These are phyloP conservation scores for Cerastis leucographa DNA, from an alignment of 2,888 invertebrate genomes.

Conservation along the genomic window DNA sequence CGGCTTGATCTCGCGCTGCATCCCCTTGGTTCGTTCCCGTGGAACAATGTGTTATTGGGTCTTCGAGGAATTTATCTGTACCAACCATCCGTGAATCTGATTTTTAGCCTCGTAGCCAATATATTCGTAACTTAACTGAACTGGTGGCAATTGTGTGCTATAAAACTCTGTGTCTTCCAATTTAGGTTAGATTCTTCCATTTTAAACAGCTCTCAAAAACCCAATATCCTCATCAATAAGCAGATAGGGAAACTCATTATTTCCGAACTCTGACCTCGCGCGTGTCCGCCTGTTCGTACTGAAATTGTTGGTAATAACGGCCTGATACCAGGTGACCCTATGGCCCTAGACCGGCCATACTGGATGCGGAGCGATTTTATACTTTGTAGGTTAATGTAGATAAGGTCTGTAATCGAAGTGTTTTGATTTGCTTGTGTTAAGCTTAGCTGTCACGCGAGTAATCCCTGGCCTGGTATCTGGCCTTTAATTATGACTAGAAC, in stretches of 20 bases:
- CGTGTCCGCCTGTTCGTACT: slow-evolving; percentile 30
- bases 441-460: slow-evolving; percentile 2
- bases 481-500: background rate
- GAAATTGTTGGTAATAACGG: slow-evolving; percentile 7
- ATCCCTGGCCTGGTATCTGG: background rate
- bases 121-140: background rate
- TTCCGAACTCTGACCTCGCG: slow-evolving; percentile 37
- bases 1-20: too few relatives aligned
- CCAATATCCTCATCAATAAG: background rate
- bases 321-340: slow-evolving; percentile 38
- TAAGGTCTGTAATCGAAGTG: slow-evolving; percentile 9
- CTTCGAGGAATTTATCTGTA: too few relatives aligned
- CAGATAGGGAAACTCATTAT: slow-evolving; percentile 28
- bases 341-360: slow-evolving; percentile 37
- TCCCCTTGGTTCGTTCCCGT: too few relatives aligned
- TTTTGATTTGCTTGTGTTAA: background rate
- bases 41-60: too few relatives aligned
- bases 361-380: slow-evolving; percentile 45
- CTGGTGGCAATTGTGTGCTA: background rate
- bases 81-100: too few relatives aligned
- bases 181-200: too few relatives aligned
- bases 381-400: slow-evolving; percentile 49
- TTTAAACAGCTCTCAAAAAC: background rate
- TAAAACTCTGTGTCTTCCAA: background rate
- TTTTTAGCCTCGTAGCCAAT: too few relatives aligned